Evolutionary conservation across 2,888 invertebrate species (phyloP), one percentile per base, ranked within the genome.

Genomic region (Enoplolaimus lenunculus): DNA sequence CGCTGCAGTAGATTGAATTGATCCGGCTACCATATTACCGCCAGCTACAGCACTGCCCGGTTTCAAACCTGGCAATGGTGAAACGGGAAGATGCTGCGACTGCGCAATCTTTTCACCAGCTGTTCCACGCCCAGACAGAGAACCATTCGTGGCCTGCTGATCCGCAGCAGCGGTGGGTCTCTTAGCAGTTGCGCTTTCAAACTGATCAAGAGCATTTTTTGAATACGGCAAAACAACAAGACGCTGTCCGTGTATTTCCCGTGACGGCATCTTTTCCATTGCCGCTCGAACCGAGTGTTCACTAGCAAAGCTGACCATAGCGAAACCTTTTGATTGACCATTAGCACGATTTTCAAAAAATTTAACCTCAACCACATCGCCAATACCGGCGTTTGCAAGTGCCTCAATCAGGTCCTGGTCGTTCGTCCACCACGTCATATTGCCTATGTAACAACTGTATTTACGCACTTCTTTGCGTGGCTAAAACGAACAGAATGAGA

Each of bases 321-420:
- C 97, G 84, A 95, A 98, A 34, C 84, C 84, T 73, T 0, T 97
- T 0, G 93, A 94, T 83, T 95, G 95, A 33, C 97, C 97, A 85
- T 97, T 97, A 45, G 93, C 90, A 78, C 97, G 87, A 85, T 98
- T 98, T 84, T 98, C 98, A 84, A 95, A 95, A 84, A 98, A 99
- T 84, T 97, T 97, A 57, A 98, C 93, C 81, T 99, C 98, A 78
- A 93, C 87, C 79, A 98, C 89, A 84, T 98, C 97, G 71, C 86
- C 87, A 2, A 95, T 90, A 67, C 95, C 95, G 76, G 91, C 86
- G 75, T 89, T 88, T 69, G 87, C 87, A 73, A 95, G 86, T n/a
- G 89, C 89, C 84, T 93, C 91, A 68, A 90, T 88, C 75, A 97
- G 89, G 74, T 79, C 78, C 7, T 73, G 74, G 70, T 80, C 80